These are phyloP conservation scores for Eustalomyia histrio DNA, from an alignment of 2,888 invertebrate species.

Conservation along the genomic window DNA sequence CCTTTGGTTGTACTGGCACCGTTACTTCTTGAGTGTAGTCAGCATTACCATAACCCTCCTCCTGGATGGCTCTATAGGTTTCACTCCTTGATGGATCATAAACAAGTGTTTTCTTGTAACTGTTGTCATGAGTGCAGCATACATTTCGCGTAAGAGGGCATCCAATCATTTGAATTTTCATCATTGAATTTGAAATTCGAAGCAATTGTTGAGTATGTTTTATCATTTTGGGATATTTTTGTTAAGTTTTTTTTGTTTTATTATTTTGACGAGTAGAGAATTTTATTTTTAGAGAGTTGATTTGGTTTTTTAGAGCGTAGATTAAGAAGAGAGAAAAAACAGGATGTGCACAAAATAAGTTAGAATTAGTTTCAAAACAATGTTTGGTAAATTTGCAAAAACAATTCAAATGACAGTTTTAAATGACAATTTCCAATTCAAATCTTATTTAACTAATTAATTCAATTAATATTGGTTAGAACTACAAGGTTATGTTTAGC, in stretches of 20 bases:
- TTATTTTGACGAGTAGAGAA: constrained; percentile 51
- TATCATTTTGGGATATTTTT: too few relatives aligned
- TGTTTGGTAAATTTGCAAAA: constrained; percentile 62
- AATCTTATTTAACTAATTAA: constrained; percentile 46
- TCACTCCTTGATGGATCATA: constrained; percentile 95
- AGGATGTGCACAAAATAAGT: constrained; percentile 79
- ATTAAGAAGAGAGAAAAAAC: constrained; percentile 77
- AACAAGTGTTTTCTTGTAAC: constrained; percentile 84
- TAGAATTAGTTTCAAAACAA: constrained; percentile 74
- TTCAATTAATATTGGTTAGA: constrained; percentile 47
- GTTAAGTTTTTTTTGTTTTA: constrained; percentile 41
- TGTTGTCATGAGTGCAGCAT: constrained; percentile 56
- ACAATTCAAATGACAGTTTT: constrained; percentile 57
- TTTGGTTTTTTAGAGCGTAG: constrained; percentile 61
- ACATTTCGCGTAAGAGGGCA: constrained; percentile 20
- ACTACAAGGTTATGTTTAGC: constrained; percentile 42
- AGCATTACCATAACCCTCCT: constrained; percentile 83
- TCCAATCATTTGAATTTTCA: constrained; percentile 54
- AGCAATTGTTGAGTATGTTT: constrained; percentile 56
- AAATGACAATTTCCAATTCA: constrained; percentile 61
- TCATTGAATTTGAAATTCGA: constrained; percentile 64
- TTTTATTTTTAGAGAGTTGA: constrained; percentile 68
- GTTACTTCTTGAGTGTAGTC: constrained; percentile 85
- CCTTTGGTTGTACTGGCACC: constrained; percentile 86
- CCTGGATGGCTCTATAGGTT: constrained; percentile 92